A percentile compares a stretch with the other conserved stretches of the same genome.
Conservation (phyloP, 2,113 vertebrate species). For the Silurus glanis region DNA sequence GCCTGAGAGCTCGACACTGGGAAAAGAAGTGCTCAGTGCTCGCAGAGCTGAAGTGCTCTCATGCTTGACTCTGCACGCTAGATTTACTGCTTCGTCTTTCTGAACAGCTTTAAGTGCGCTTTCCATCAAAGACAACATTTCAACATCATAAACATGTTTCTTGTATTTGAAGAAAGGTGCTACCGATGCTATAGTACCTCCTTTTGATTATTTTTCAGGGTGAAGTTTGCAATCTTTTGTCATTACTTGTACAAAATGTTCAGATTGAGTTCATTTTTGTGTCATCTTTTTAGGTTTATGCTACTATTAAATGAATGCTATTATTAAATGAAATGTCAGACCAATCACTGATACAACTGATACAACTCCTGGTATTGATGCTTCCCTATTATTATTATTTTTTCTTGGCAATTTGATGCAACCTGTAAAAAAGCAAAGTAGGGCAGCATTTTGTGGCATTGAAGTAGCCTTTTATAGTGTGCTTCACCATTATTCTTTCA, state of each 20-base stretch:
- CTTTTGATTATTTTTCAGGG: background rate
- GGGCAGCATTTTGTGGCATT: slow-evolving; percentile 38
- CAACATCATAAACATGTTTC: background rate
- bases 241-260: background rate
- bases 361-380: background rate
- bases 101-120: background rate
- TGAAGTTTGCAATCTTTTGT: background rate
- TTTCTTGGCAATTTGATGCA: slow-evolving; percentile 20
- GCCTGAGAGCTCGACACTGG: background rate
- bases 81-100: background rate
- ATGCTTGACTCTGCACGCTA: background rate
- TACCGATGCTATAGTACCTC: background rate
- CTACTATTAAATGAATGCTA: background rate
- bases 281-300: background rate
- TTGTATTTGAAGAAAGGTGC: background rate
- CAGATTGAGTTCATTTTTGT: background rate
- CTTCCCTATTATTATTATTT: background rate
- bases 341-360: background rate
- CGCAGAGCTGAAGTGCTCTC: background rate
- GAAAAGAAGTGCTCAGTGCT: background rate
- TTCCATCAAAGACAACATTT: background rate
- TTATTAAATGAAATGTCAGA: background rate
- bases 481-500: slow-evolving; percentile 55
- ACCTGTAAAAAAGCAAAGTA: slow-evolving; percentile 51
- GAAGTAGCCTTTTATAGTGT: slow-evolving; percentile 49